Evolutionary conservation across 2,113 vertebrate species (phyloP), one percentile per base, ranked within the genome.

Genomic region (Phylloscopus whistleri): DNA sequence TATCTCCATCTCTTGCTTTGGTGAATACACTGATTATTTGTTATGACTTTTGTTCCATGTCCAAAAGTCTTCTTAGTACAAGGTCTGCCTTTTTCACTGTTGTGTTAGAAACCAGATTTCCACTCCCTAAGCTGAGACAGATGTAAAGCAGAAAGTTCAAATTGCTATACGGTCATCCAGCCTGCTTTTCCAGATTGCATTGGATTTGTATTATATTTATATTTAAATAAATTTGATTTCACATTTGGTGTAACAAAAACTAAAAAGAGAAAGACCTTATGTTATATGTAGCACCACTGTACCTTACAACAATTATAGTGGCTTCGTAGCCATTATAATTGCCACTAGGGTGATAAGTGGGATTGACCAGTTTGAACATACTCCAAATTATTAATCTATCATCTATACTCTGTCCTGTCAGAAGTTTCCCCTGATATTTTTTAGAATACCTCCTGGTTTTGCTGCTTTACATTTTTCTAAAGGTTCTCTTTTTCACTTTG

Each of bases 341-440:
- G 33, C 12, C 56, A 11, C 56, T 43, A 14, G 0, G 0, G 11
- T 55, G 66, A n/a, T 18, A 55, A 80, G 23, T 30, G 16, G 14
- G 44, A 55, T 14, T 30, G 39, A 41, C 13, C 10, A 59, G 18
- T 59, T 44, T 76, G 31, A 53, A 68, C 8, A 20, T n/a, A 10
- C 10, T 73, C 26, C 2, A 13, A 69, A 62, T 67, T 14, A n/a
- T 20, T 43, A 69, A 59, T 48, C 15, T 5, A 10, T 22, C 6
- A 1, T 27, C 21, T 39, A 31, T 48, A 37, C 21, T 26, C 30
- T 56, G 18, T 31, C 41, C 8, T 14, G 2, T 41, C 20, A 66
- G 77, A 81, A 87, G 16, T 37, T 75, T 14, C 16, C 18, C 5
- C 21, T 3, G 14, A 10, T 35, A 33, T 53, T 95, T 66, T 3